Evolutionary conservation across 2,888 invertebrate genomes (phyloP).

Genomic region (Temnothorax ravouxi): DNA sequence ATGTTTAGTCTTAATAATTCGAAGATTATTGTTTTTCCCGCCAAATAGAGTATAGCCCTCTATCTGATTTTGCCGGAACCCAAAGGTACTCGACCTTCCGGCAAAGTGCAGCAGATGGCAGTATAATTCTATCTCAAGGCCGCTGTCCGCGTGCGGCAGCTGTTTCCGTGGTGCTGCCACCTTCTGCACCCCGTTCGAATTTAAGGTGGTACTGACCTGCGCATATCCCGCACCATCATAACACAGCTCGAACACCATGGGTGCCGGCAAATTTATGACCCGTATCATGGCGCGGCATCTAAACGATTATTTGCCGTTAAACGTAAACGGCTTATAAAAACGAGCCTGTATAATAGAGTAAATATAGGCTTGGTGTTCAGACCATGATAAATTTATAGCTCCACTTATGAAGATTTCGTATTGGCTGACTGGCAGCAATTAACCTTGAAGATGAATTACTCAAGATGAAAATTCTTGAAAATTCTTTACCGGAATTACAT

Average conservation of each 20-base stretch:
- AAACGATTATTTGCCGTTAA: slow-evolving; percentile 86
- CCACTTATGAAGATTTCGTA: slow-evolving; percentile 79
- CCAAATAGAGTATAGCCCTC: slow-evolving; percentile 77
- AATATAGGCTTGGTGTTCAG: slow-evolving; percentile 84
- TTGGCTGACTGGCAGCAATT: slow-evolving; percentile 76
- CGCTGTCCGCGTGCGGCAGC: slow-evolving; percentile 49
- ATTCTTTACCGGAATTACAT: not conserved
- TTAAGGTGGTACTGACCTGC: slow-evolving; percentile 82
- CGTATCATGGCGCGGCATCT: slow-evolving; percentile 85
- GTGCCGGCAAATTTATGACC: slow-evolving; percentile 82
- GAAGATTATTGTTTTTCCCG: slow-evolving; percentile 61
- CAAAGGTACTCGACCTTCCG: slow-evolving; percentile 70
- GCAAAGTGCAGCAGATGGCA: slow-evolving; percentile 82
- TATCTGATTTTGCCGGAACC: slow-evolving; percentile 79
- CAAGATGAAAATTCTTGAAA: not conserved
- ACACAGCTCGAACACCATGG: slow-evolving; percentile 75
- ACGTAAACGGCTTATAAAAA: slow-evolving; percentile 84
- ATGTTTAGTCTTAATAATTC: not conserved
- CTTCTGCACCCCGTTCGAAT: slow-evolving; percentile 68
- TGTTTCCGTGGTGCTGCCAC: slow-evolving; percentile 78
- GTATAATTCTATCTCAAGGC: slow-evolving; percentile 67
- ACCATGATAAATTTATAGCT: slow-evolving; percentile 83
- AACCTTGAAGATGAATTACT: slow-evolving; percentile 60
- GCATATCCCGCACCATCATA: slow-evolving; percentile 80
- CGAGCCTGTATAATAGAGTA: slow-evolving; percentile 85